Conservation (phyloP, 2,113 vertebrate genomes). For the Antechinus flavipes region DNA sequence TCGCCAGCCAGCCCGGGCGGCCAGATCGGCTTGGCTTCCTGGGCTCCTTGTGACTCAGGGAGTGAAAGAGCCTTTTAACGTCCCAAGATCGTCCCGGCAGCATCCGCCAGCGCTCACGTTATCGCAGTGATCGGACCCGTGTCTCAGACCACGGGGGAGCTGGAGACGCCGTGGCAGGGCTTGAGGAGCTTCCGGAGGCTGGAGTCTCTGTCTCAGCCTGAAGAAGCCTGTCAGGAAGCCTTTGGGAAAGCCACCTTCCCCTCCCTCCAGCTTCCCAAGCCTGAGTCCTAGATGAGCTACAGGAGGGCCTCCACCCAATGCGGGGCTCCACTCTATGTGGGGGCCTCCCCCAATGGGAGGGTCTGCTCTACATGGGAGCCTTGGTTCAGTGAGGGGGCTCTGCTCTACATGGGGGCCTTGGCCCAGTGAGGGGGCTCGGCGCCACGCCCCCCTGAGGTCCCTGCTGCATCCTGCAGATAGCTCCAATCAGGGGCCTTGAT, state of each 20-base stretch:
- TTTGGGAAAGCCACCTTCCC: not conserved
- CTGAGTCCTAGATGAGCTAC: too few species aligned
- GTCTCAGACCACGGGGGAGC: not conserved
- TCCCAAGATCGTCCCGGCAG: not conserved
- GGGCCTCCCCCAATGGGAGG: too few species aligned
- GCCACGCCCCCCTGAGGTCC: not conserved
- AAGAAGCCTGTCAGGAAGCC: too few species aligned
- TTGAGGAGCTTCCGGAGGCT: not conserved
- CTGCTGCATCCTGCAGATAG: not conserved
- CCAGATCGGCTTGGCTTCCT: accelerated
- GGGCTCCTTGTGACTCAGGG: accelerated
- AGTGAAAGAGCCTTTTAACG: not conserved
- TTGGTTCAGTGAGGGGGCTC: too few species aligned
- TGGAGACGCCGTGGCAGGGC: not conserved
- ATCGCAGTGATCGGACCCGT: accelerated
- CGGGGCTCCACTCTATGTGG: too few species aligned
- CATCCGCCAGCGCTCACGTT: accelerated
- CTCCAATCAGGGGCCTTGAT: not conserved
- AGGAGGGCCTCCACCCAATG: too few species aligned
- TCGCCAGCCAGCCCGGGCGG: not conserved
- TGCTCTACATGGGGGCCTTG: too few species aligned
- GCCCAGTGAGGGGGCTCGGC: too few species aligned
- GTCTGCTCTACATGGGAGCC: too few species aligned
- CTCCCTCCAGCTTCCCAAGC: too few species aligned
- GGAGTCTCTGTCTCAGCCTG: accelerated